phyloP scores from a whole-genome alignment of 2,888 invertebrate species.

The Dicycla oo region DNA sequence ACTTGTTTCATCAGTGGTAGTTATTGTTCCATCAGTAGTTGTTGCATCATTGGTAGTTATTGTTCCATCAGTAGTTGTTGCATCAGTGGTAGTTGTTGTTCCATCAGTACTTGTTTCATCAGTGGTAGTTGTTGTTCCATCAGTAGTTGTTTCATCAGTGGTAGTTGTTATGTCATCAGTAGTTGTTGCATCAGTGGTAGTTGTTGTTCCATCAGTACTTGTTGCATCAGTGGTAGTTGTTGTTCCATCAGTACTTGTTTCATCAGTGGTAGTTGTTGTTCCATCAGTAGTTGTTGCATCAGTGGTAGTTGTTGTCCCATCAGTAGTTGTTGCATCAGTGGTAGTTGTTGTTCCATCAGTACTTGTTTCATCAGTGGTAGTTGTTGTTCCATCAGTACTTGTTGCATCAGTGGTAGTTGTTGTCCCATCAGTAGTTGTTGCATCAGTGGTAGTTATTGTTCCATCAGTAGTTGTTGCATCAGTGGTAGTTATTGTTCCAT shows the following conservation, averaged over 20 bases:
- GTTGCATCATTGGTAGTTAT: too few species aligned
- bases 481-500: too few species aligned
- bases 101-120: too few species aligned
- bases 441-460: neutral
- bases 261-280: neutral
- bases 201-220: too few species aligned
- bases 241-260: too few species aligned
- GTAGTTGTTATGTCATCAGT: neutral
- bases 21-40: neutral
- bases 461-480: neutral
- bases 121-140: neutral
- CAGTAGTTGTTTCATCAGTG: neutral
- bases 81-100: neutral
- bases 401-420: neutral
- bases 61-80: too few species aligned
- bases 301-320: neutral
- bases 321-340: too few species aligned
- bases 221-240: neutral
- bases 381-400: too few species aligned
- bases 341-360: too few species aligned
- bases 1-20: neutral
- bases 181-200: too few species aligned
- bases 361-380: too few species aligned
- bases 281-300: neutral
- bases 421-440: neutral